Evolutionary conservation across 2,113 vertebrate genomes (phyloP).

Genomic region (Gila orcuttii): DNA sequence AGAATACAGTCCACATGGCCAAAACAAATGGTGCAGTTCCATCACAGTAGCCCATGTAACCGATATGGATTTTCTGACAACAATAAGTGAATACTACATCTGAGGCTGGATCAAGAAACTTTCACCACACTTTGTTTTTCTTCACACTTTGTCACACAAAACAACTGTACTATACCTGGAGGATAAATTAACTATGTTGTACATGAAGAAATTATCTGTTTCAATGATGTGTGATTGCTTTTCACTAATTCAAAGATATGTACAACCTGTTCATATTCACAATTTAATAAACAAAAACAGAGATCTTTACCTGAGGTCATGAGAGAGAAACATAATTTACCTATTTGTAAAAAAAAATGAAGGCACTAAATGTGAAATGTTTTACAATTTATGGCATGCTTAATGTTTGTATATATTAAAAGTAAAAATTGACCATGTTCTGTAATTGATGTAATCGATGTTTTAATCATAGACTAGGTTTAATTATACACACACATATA

Average conservation of each 20-base stretch:
- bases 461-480: no score
- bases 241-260: not conserved
- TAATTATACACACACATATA: no score
- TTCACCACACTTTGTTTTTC: not conserved
- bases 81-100: not conserved
- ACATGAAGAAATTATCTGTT: not conserved
- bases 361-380: not conserved
- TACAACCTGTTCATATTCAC: not conserved
- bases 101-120: not conserved
- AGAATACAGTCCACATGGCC: conserved; percentile 23
- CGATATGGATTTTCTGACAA: conserved; percentile 34
- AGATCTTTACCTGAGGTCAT: not conserved
- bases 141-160: not conserved
- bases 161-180: no score
- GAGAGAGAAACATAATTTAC: not conserved
- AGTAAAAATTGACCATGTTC: not conserved
- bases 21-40: conserved; percentile 30
- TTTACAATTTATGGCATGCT: not conserved
- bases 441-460: not conserved
- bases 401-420: not conserved
- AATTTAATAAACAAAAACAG: not conserved
- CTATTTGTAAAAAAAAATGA: not conserved
- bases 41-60: conserved; percentile 10
- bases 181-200: not conserved
- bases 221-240: not conserved